A percentile compares a stretch with the other conserved stretches of the same genome.
These are phyloP conservation scores for Characodon lateralis DNA, from an alignment of 2,797 vertebrate genomes.

Conservation along the genomic window DNA sequence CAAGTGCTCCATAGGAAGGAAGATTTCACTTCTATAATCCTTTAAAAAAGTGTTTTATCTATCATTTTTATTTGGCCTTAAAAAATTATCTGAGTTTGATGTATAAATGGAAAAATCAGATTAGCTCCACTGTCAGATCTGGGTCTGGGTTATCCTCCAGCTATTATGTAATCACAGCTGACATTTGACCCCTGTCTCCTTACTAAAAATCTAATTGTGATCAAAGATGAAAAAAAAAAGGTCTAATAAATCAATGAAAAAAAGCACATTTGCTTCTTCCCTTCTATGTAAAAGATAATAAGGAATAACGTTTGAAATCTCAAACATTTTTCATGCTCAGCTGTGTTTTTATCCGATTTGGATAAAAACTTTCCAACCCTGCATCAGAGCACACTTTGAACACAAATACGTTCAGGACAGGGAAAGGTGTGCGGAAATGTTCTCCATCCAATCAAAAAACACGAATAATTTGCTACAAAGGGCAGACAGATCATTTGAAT, in stretches of 20 bases:
- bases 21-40: neutral
- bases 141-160: too few species aligned
- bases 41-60: neutral
- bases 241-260: neutral
- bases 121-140: too few species aligned
- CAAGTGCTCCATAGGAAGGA: neutral
- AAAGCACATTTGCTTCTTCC: neutral
- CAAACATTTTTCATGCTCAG: neutral
- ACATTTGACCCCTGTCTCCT: too few species aligned
- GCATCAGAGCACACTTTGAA: too few species aligned
- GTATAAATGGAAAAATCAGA: too few species aligned
- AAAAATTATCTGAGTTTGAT: neutral
- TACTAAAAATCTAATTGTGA: too few species aligned
- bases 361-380: too few species aligned
- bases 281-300: too few species aligned
- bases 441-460: neutral
- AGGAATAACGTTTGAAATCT: too few species aligned
- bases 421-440: neutral
- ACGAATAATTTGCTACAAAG: neutral
- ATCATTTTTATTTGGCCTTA: neutral
- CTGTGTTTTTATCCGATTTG: neutral
- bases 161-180: too few species aligned
- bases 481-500: neutral
- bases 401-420: neutral
- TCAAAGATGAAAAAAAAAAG: neutral